Percentiles rank a stretch among this genome's conserved stretches.
Evolutionary conservation across 2,113 vertebrate species (phyloP).

Genomic region (Alligator sinensis): DNA sequence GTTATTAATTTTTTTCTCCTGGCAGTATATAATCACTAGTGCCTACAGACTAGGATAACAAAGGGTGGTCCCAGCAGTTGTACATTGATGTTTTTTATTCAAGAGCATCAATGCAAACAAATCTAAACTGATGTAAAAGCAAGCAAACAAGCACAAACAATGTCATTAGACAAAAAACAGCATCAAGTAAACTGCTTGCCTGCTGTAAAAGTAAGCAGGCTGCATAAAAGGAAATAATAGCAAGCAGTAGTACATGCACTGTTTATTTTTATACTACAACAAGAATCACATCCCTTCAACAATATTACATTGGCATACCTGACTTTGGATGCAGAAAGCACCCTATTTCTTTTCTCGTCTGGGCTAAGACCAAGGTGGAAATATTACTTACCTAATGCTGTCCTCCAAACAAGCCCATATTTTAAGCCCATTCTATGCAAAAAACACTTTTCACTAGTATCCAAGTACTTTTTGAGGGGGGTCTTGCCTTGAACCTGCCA

Average conservation of each 20-base stretch:
- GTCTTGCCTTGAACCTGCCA: no score
- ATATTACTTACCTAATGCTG: no score
- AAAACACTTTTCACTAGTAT: no score
- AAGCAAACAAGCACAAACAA: background rate
- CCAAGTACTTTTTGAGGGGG: no score
- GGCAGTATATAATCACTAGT: background rate
- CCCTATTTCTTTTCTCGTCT: background rate
- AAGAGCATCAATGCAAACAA: background rate
- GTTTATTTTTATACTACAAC: no score
- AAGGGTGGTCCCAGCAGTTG: background rate
- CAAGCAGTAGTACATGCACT: no score
- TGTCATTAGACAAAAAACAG: background rate
- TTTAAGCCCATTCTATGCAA: no score
- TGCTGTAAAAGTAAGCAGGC: background rate
- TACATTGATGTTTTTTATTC: background rate
- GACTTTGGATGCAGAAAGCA: background rate
- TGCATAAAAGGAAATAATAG: no score
- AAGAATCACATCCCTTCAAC: no score
- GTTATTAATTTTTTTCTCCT: background rate
- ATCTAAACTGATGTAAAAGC: background rate
- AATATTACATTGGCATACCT: rapidly evolving
- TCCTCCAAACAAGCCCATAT: no score
- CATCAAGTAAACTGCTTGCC: background rate
- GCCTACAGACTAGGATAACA: background rate
- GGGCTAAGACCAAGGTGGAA: no score